These are phyloP conservation scores for Tenthredo scrophulariae DNA, from an alignment of 2,888 invertebrate genomes.

Conservation along the genomic window DNA sequence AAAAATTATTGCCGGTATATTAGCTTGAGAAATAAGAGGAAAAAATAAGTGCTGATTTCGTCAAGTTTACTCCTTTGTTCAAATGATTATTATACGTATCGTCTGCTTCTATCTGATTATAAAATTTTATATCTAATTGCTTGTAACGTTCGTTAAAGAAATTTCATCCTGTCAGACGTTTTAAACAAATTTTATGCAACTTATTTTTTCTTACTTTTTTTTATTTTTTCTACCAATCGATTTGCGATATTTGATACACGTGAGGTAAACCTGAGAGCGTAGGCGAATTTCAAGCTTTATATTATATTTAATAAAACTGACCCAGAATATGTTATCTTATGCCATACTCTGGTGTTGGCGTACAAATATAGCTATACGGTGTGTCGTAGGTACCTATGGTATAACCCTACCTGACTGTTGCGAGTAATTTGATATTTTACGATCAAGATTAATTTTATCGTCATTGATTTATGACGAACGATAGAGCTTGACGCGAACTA, in stretches of 20 bases:
- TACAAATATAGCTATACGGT: conserved; percentile 5
- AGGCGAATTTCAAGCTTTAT: background rate
- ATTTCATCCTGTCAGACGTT: background rate
- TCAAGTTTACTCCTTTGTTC: background rate
- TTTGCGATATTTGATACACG: background rate
- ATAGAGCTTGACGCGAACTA: conserved; percentile 30
- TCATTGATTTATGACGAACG: conserved; percentile 41
- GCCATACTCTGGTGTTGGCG: background rate
- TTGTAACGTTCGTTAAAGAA: background rate
- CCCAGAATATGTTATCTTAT: conserved; percentile 10
- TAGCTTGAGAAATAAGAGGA: background rate
- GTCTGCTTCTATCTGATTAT: background rate
- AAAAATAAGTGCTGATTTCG: background rate
- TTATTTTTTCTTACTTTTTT: background rate
- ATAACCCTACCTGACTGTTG: conserved; percentile 28
- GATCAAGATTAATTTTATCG: conserved; percentile 46
- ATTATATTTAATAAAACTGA: conserved; percentile 23
- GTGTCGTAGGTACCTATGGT: background rate
- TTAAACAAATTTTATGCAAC: background rate
- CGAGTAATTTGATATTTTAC: conserved; percentile 44
- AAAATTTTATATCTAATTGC: conserved; percentile 12
- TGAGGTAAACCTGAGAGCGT: background rate
- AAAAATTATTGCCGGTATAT: conserved; percentile 6
- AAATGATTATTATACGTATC: background rate
- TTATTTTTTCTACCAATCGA: background rate